Percentiles rank a stretch among this genome's conserved stretches.
phyloP scores from a whole-genome alignment of 2,888 invertebrate species.

The Beris morrisii region DNA sequence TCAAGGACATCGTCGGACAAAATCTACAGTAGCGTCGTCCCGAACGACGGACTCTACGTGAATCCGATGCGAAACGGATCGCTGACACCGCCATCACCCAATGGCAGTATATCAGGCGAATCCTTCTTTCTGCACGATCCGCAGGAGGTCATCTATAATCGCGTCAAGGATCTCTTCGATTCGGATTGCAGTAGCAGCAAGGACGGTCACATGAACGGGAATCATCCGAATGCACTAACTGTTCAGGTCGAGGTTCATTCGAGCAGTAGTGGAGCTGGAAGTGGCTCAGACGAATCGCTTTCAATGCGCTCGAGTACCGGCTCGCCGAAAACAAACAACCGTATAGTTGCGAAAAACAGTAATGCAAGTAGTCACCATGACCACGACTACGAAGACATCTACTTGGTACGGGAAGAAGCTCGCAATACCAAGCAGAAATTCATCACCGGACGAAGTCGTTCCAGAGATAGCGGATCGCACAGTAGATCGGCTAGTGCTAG shows the following conservation, averaged over 20 bases:
- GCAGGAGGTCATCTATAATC: conserved; percentile 77
- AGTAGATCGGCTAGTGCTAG: conserved; percentile 70
- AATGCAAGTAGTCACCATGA: conserved; percentile 53
- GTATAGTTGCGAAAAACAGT: conserved; percentile 33
- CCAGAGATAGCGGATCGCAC: conserved; percentile 73
- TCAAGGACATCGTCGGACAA: conserved; percentile 51
- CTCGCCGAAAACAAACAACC: conserved; percentile 49
- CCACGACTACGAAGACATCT: conserved; percentile 83
- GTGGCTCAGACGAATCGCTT: conserved; percentile 64
- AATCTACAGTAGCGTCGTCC: conserved; percentile 50
- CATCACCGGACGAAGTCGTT: conserved; percentile 57
- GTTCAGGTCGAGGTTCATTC: conserved; percentile 88
- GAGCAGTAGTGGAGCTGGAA: conserved; percentile 66
- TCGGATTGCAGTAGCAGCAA: conserved; percentile 55
- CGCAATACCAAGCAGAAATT: conserved; percentile 41
- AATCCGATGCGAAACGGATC: conserved; percentile 71
- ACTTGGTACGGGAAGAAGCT: conserved; percentile 67
- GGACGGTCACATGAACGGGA: conserved; percentile 41
- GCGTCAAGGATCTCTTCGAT: conserved; percentile 81
- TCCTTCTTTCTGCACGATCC: conserved; percentile 85
- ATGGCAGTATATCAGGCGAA: conserved; percentile 63
- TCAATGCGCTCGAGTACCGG: conserved; percentile 60
- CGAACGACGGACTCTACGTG: conserved; percentile 75
- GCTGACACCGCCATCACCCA: conserved; percentile 61
- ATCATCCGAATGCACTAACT: conserved; percentile 57